Evolutionary conservation across 2,113 vertebrate species (phyloP).

Genomic region (Aramus guarauna): DNA sequence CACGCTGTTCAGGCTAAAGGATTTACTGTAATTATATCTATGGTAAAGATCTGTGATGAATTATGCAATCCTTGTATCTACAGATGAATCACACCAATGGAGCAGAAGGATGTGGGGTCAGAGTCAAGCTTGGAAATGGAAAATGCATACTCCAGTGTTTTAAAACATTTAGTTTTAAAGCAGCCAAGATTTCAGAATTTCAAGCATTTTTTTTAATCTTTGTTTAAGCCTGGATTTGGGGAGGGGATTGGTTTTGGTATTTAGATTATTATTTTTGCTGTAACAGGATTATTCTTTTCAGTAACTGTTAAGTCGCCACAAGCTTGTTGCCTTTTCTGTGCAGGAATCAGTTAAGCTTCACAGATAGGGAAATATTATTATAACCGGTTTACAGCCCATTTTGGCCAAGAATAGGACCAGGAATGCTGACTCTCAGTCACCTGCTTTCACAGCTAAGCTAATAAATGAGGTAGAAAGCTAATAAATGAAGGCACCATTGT

Average conservation of each 20-base stretch:
- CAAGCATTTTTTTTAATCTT: neutral
- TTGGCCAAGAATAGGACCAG: neutral
- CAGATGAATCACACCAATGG: neutral
- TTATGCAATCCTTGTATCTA: neutral
- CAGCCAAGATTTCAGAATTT: slow-evolving; percentile 37
- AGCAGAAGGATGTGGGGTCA: neutral
- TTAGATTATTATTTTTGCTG: slow-evolving; percentile 55
- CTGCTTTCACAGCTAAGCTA: slow-evolving; percentile 29
- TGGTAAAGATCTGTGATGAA: neutral
- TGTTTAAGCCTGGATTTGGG: slow-evolving; percentile 2
- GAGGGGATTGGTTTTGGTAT: slow-evolving; percentile 4
- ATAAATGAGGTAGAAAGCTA: slow-evolving; percentile 29
- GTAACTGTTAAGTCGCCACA: neutral
- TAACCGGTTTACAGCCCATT: neutral
- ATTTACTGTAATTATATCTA: neutral
- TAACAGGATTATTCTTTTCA: slow-evolving; percentile 27
- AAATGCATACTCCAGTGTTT: slow-evolving; percentile 7
- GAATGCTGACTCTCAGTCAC: slow-evolving; percentile 31
- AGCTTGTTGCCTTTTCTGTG: neutral
- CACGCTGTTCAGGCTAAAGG: neutral
- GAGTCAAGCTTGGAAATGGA: neutral
- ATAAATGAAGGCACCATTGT: neutral
- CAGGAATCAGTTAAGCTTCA: slow-evolving; percentile 29
- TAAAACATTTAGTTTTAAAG: neutral
- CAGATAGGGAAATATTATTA: slow-evolving; percentile 46